Conservation (phyloP, 2,797 vertebrate species). For the Gymnoscopelus microlampas region DNA sequence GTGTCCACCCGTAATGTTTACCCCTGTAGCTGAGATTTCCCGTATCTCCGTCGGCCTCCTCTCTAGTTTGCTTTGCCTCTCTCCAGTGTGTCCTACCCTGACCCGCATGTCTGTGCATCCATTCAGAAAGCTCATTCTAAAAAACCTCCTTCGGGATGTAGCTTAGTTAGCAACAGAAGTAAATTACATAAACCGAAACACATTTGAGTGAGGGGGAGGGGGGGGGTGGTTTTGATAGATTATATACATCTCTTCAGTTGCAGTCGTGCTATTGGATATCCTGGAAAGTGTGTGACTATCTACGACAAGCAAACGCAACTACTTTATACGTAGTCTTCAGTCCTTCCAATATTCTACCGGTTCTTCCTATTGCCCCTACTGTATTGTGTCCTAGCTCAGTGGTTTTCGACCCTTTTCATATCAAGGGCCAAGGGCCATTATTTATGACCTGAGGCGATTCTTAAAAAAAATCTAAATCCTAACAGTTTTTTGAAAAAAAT, state of each 20-base stretch:
- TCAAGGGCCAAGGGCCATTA: too few relatives aligned
- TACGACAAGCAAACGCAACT: too few relatives aligned
- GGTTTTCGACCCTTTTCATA: too few relatives aligned
- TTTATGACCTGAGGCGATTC: too few relatives aligned
- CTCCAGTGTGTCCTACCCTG: slow-evolving; percentile 55
- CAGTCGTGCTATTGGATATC: too few relatives aligned
- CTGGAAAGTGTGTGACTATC: too few relatives aligned
- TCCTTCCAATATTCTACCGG: slow-evolving; percentile 31
- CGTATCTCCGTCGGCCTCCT: slow-evolving; percentile 33
- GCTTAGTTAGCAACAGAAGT: slow-evolving; percentile 38
- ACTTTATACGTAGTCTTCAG: neutral
- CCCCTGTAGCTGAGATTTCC: slow-evolving; percentile 55
- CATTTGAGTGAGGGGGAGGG: neutral
- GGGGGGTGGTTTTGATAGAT: too few relatives aligned
- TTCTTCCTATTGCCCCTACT: neutral
- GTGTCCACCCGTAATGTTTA: slow-evolving; percentile 55
- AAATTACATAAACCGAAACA: neutral
- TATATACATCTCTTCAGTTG: too few relatives aligned
- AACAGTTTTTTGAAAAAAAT: too few relatives aligned
- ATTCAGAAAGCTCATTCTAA: slow-evolving; percentile 58
- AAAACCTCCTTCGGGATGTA: slow-evolving; percentile 29
- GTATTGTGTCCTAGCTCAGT: too few relatives aligned
- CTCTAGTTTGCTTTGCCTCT: slow-evolving; percentile 43
- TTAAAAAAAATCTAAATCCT: too few relatives aligned
- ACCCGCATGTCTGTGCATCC: slow-evolving; percentile 52